These are phyloP conservation scores for Coregonus ussuriensis DNA, from an alignment of 2,797 vertebrate genomes.

Conservation along the genomic window DNA sequence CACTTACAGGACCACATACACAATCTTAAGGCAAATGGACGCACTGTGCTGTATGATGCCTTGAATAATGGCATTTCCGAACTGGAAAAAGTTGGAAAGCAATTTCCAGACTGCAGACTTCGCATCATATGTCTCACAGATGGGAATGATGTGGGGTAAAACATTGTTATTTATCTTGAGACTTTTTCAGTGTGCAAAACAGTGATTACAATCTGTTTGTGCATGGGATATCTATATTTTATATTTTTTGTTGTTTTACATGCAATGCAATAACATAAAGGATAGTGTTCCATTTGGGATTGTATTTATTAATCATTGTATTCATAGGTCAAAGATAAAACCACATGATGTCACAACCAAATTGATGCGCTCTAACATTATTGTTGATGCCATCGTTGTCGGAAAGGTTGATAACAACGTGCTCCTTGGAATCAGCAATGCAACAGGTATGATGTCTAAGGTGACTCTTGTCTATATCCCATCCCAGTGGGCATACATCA, in stretches of 20 bases:
- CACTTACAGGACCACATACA: slow-evolving; percentile 49
- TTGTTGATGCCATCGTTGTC: slow-evolving; percentile 65
- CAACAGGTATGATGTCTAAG: slow-evolving; percentile 51
- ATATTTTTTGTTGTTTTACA: too few relatives aligned
- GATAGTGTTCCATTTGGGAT: too few relatives aligned
- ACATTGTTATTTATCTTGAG: not conserved
- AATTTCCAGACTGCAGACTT: slow-evolving; percentile 63
- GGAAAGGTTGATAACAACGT: slow-evolving; percentile 54
- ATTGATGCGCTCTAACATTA: slow-evolving; percentile 45
- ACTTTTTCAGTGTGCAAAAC: not conserved
- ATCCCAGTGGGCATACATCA: too few relatives aligned
- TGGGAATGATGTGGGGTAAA: slow-evolving; percentile 63
- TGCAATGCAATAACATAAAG: too few relatives aligned
- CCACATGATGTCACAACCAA: slow-evolving; percentile 47
- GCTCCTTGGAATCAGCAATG: slow-evolving; percentile 69
- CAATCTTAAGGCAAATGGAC: slow-evolving; percentile 41
- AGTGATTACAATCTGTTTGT: not conserved
- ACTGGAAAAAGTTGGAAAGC: slow-evolving; percentile 48
- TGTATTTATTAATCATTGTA: too few relatives aligned
- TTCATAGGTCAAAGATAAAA: slow-evolving; percentile 46
- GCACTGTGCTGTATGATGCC: slow-evolving; percentile 63
- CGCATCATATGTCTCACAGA: slow-evolving; percentile 69
- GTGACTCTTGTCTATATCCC: too few relatives aligned
- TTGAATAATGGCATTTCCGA: slow-evolving; percentile 47
- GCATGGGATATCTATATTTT: too few relatives aligned